phyloP scores from a whole-genome alignment of 2,113 vertebrate genomes.

The Poecilia latipinna region DNA sequence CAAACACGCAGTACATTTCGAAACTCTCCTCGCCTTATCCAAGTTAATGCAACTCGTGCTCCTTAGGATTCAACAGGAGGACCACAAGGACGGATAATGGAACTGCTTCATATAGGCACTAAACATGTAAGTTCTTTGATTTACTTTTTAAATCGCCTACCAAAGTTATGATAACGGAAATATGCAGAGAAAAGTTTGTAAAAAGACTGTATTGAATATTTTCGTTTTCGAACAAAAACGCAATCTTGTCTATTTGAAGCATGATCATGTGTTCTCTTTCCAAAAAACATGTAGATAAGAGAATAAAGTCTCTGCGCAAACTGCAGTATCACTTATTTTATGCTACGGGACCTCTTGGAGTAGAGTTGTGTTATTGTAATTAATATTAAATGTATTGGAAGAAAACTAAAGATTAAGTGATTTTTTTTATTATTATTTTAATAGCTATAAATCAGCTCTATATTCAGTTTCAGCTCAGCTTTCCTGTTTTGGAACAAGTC shows the following conservation, averaged over 20 bases:
- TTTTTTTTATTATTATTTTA: neutral
- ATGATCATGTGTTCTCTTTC: neutral
- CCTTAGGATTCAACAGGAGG: constrained; percentile 2
- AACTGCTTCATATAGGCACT: neutral
- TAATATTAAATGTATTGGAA: neutral
- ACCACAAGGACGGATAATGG: neutral
- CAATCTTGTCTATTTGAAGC: neutral
- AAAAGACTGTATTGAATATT: too few relatives aligned
- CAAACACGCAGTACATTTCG: constrained; percentile 42
- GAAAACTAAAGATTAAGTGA: neutral
- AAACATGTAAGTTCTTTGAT: constrained; percentile 35
- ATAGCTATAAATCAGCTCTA: neutral
- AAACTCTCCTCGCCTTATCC: constrained; percentile 10
- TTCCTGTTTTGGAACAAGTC: neutral
- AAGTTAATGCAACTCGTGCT: neutral
- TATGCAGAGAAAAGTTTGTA: neutral
- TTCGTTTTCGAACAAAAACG: neutral
- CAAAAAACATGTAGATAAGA: constrained; percentile 2
- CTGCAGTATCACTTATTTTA: neutral
- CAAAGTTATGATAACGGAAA: neutral
- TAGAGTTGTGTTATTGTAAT: neutral
- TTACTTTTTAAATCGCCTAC: neutral
- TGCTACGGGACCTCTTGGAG: neutral
- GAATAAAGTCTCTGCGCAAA: neutral
- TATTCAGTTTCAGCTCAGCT: neutral